Conservation (phyloP, 1,140 invertebrate genomes). For the Oppia nitens region DNA sequence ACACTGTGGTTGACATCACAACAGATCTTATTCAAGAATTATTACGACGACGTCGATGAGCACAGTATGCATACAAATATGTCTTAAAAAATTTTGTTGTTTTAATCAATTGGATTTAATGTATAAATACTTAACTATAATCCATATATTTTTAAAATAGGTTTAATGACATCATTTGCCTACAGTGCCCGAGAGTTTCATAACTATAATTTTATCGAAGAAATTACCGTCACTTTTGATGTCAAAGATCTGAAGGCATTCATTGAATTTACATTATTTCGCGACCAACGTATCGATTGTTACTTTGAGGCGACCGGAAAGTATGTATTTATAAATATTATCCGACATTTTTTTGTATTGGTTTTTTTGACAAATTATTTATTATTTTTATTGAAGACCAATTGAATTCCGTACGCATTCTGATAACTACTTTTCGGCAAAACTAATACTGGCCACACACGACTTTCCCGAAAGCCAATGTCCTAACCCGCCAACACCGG, state of each 20-base stretch:
- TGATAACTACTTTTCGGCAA: not conserved
- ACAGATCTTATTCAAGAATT: not conserved
- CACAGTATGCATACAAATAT: too few relatives aligned
- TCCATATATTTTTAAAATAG: not conserved
- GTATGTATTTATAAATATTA: not conserved
- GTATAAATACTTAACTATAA: not conserved
- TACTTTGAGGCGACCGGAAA: not conserved
- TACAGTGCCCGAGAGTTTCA: not conserved
- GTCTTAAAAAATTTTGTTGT: too few relatives aligned
- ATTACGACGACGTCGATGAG: not conserved
- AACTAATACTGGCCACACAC: not conserved
- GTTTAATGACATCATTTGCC: not conserved
- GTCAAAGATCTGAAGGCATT: not conserved
- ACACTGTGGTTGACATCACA: not conserved
- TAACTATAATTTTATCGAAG: not conserved
- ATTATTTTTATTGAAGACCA: not conserved
- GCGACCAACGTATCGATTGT: not conserved
- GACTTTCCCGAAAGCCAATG: not conserved
- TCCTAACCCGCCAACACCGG: not conserved
- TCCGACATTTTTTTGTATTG: not conserved
- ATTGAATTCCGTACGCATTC: not conserved
- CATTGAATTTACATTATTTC: not conserved
- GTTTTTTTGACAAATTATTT: too few relatives aligned
- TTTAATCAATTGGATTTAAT: not conserved
- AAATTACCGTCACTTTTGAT: not conserved